Evolutionary conservation across 1,140 invertebrate genomes (phyloP), one percentile per base, ranked within the genome.

Genomic region (Ridgeia piscesae): DNA sequence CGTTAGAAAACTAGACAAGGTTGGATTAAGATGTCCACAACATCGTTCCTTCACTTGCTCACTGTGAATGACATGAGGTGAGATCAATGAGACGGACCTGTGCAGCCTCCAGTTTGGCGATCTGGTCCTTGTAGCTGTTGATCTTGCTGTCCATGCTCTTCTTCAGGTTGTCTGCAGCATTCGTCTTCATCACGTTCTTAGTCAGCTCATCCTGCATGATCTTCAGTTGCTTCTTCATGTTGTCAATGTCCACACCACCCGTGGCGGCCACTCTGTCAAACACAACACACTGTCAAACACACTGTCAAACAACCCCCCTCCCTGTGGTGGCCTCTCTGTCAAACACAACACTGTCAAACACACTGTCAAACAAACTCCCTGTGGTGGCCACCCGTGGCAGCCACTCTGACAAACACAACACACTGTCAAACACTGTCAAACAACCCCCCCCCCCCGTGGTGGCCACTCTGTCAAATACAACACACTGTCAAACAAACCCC

Each of bases 171-270:
- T 95, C 95, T 91, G 93, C 92, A 14, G 94, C 92, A 6, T 90
- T 35, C 91, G 94, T 94, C 48, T 94, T 95, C 21, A 94, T 48
- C 0, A 92, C 94, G 93, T 94, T 95, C 91, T 92, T 95, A 11
- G 93, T 94, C 34, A 95, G 93, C 92, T 95, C 95, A 91, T 94
- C 95, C 92, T 95, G 94, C 93, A 95, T 93, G 33, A 95, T 95
- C n/a, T 94, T 92, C 4, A 95, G 93, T 93, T 95, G 94, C 91
- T 95, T 94, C 91, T 94, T 94, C 50, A 95, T 4, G 58, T 77
- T 77, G 58, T 31, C 58, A 92, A 92, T 95, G 92, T 93, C 94
- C 35, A 94, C 93, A 91, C 94, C 94, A 91, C 94, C 92, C 33
- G 93, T 50, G n/a, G 94, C 92, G n/a, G 94, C 92, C 14, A 94